A percentile compares a stretch with the other conserved stretches of the same genome.
phyloP scores from a whole-genome alignment of 2,888 invertebrate genomes.

The Gymnocheta viridis region DNA sequence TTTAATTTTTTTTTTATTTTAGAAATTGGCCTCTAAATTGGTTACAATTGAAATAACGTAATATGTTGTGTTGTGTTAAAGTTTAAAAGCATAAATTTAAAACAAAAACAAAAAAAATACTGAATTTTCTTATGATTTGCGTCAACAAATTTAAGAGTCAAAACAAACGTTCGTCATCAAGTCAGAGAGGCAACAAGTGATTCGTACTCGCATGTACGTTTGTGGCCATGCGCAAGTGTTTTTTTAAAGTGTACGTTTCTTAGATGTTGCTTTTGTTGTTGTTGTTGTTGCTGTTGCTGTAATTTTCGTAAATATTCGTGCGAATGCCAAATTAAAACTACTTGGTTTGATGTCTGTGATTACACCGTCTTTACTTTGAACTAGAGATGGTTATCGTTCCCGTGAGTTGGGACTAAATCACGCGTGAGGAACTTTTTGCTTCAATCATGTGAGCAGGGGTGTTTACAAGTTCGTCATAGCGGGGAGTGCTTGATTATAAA shows the following conservation, averaged over 20 bases:
- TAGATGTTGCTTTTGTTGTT: conserved; percentile 18
- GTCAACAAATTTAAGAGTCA: conserved; percentile 17
- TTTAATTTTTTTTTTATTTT: conserved; percentile 5
- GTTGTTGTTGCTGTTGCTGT: neutral
- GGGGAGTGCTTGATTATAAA: too few species aligned
- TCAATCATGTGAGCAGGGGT: too few species aligned
- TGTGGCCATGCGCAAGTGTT: neutral
- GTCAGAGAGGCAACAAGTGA: conserved; percentile 31
- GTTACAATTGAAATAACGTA: conserved; percentile 55
- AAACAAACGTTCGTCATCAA: conserved; percentile 6
- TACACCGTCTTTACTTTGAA: conserved; percentile 34
- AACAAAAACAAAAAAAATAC: conserved; percentile 3
- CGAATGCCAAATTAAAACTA: conserved; percentile 63
- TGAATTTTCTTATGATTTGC: conserved; percentile 23
- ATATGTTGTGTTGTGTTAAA: conserved; percentile 48
- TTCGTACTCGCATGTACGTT: neutral
- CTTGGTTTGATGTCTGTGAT: neutral
- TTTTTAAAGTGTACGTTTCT: conserved; percentile 12
- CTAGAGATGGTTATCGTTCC: neutral
- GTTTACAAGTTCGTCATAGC: too few species aligned
- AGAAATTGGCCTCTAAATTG: conserved; percentile 57
- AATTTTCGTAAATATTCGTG: conserved; percentile 65
- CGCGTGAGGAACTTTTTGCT: neutral
- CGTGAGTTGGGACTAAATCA: neutral
- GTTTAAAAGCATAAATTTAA: conserved; percentile 42